Evolutionary conservation across 2,888 invertebrate genomes (phyloP).

Genomic region (Tridacna gigas): DNA sequence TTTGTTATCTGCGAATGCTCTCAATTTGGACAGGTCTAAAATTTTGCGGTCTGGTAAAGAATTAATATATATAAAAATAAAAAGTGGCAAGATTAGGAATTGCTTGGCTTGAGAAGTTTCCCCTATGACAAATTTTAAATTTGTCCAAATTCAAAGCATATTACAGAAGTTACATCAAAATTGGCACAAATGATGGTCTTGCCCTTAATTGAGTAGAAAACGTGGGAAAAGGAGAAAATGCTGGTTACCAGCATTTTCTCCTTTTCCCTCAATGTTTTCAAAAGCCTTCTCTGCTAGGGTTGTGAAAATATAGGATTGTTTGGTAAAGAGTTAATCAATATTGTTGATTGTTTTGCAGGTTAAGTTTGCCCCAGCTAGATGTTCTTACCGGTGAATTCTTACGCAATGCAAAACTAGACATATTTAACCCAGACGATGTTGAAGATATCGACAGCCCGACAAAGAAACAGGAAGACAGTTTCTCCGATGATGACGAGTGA

Average conservation of each 20-base stretch:
- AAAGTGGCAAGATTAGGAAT: too few relatives aligned
- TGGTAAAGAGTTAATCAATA: background rate
- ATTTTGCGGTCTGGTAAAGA: too few relatives aligned
- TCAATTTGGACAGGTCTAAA: too few relatives aligned
- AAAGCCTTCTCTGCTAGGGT: background rate
- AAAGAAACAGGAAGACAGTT: constrained; percentile 61
- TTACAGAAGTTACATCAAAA: too few relatives aligned
- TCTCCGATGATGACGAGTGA: constrained; percentile 40
- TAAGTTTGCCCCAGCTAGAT: constrained; percentile 58
- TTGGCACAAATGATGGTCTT: too few relatives aligned
- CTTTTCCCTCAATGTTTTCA: background rate
- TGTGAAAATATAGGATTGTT: background rate
- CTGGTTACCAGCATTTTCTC: background rate
- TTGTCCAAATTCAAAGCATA: too few relatives aligned
- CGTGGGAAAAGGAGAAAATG: background rate
- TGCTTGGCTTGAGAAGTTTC: background rate
- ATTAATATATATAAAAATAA: too few relatives aligned
- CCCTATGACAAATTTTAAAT: too few relatives aligned
- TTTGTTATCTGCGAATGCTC: too few relatives aligned
- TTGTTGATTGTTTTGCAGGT: constrained; percentile 33
- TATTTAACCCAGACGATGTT: constrained; percentile 50
- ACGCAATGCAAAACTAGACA: constrained; percentile 57
- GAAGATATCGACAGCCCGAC: constrained; percentile 65
- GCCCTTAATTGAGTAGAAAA: background rate
- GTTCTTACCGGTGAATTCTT: constrained; percentile 60